These are phyloP conservation scores for Laticauda colubrina DNA, from an alignment of 2,113 vertebrate species.

Conservation along the genomic window DNA sequence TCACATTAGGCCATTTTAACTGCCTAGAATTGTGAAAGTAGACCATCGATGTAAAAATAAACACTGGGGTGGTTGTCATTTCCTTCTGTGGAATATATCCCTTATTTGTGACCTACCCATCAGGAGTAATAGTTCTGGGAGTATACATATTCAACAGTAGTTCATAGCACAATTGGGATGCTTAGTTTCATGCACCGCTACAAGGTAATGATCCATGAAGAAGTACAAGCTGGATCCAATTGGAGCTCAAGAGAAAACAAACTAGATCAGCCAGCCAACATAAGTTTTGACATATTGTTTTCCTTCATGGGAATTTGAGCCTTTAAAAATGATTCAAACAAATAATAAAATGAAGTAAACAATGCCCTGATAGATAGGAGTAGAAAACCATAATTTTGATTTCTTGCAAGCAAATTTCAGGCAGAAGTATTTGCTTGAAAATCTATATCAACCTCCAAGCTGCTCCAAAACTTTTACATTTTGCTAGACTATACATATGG, in stretches of 20 bases:
- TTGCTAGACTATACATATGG: background rate
- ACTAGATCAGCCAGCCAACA: background rate
- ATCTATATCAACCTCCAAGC: background rate
- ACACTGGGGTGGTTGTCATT: background rate
- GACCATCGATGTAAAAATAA: background rate
- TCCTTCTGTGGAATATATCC: background rate
- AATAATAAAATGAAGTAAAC: background rate
- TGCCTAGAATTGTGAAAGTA: background rate
- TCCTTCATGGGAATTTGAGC: background rate
- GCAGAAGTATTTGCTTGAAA: background rate
- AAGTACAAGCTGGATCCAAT: background rate
- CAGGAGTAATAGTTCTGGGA: background rate
- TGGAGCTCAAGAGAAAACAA: background rate
- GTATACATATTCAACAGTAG: background rate
- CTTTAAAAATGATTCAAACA: background rate
- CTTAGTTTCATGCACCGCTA: background rate
- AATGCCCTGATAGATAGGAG: background rate
- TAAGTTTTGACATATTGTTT: background rate
- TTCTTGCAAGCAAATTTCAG: background rate
- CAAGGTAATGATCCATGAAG: background rate
- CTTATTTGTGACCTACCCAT: background rate
- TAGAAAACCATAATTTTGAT: background rate
- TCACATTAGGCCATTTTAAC: background rate
- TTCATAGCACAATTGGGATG: background rate
- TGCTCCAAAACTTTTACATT: background rate